Base-by-base conservation (phyloP, 2,797 vertebrate genomes). In the Rhinichthys osculus region DNA sequence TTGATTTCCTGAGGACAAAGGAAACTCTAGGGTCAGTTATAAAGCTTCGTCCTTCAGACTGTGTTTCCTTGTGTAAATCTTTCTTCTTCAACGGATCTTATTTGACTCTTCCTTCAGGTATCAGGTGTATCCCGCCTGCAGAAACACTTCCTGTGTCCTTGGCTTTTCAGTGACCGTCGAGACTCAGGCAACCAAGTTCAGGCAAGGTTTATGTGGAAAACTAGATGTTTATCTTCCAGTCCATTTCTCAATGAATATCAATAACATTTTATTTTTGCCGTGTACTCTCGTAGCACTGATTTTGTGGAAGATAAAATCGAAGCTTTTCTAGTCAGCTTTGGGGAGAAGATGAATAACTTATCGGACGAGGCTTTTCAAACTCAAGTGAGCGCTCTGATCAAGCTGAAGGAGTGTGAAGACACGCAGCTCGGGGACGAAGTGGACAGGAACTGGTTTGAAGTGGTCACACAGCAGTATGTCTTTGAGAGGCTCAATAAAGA, bases 351-450 rank as follows among this genome's bases (percentile, higher is more conserved):
- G 62, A 92, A 90, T 50, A 93, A 91, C 80, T 94, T 99, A 92
- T 96, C 94, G 4, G 96, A 97, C 35, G 98, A 98, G 9, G 96
- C 96, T 66, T 99, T 98, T 87, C 93, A 87, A 82, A 96, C 96
- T 23, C 97, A 99, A 96, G 97, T 98, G 83, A 97, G 95, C 16
- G 97, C 97, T 38, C 95, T 99, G 82, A 96, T 99, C 92, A 97
- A 99, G 93, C 95, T 98, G 87, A 99, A 99, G 92, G 96, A 98
- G 91, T 97, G 97, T 0, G 97, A 98, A 91, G 98, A 99, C 64
- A 96, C 97, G 0, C 97, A 99, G 84, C 97, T 99, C 9, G 97
- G 97, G 0, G 97, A 99, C 91, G 98, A 99, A 90, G 97, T 99
- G 64, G 97, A 98, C 89, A 95, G 97, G 81, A 97, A 99, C 95